These are phyloP conservation scores for Gnatocerus cornutus DNA, from an alignment of 2,888 invertebrate species.

Conservation along the genomic window DNA sequence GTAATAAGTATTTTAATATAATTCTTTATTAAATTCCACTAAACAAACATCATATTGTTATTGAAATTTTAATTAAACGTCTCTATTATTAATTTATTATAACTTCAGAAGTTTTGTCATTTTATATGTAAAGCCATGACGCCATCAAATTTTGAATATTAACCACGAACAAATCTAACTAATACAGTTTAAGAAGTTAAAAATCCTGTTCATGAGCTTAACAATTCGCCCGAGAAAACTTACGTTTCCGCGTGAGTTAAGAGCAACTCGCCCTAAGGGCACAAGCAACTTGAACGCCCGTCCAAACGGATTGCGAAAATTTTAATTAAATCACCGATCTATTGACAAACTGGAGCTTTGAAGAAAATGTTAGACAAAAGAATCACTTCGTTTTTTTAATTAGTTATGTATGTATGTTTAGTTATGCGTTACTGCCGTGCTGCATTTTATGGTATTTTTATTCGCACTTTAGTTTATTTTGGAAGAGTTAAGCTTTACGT, in stretches of 20 bases:
- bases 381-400: not conserved
- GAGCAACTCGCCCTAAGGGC: slow-evolving; percentile 9
- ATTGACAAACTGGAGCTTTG: slow-evolving; percentile 4
- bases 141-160: too few species aligned
- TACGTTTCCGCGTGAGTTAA: slow-evolving; percentile 12
- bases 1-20: too few species aligned
- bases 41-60: too few species aligned
- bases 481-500: slow-evolving; percentile 24
- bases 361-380: too few species aligned
- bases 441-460: slow-evolving; percentile 23
- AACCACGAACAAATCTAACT: too few species aligned
- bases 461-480: slow-evolving; percentile 14
- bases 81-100: too few species aligned
- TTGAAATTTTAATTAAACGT: too few species aligned
- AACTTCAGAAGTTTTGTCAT: too few species aligned
- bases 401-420: not conserved
- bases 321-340: slow-evolving; percentile 30
- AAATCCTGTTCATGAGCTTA: not conserved
- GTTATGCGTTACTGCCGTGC: not conserved
- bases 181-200: too few species aligned
- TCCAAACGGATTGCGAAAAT: slow-evolving; percentile 15
- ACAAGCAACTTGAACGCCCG: not conserved
- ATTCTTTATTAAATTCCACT: too few species aligned
- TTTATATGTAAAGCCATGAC: too few species aligned
- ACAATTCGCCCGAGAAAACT: slow-evolving; percentile 19